Base-by-base conservation (phyloP, 1,140 invertebrate genomes). In the Delia radicum region DNA sequence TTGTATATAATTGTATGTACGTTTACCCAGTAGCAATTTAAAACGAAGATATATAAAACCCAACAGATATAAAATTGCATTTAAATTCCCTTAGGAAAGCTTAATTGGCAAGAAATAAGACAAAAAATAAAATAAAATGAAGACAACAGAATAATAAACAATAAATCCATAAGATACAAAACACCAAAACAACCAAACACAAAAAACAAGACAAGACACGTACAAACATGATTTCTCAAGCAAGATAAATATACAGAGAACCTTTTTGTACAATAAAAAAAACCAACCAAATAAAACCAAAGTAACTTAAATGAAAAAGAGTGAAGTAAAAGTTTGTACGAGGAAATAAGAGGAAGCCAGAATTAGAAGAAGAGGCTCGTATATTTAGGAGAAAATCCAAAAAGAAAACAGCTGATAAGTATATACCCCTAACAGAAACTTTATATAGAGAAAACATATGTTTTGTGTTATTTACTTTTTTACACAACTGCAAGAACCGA, bases 41-140 rank as follows among this genome's bases (percentile, higher is more conserved):
- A 69, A 69, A 67, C 63, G 63, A 67, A 31, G 27, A 65, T 13
- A 65, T 31, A n/a, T 67, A 67, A 29, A 33, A 37, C 29, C n/a
- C 65, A 69, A 33, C 5, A 69, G 29, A 69, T 69, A 69, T 69
- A 69, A 69, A 69, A 69, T 69, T 69, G 65, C 65, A 69, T 69
- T 69, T 33, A 69, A 69, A 69, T 33, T 69, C 65, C 65, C 65
- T 33, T 33, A 69, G 65, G 65, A 69, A 69, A 33, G 29, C 65
- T 69, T 69, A 69, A 69, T 69, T 69, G 65, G 65, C 65, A 69
- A 69, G 29, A 69, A 69, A 73, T 73, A 55, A 55, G 72, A 48
- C 72, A 73, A 28, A 69, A 67, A 31, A 69, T 6, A 67, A 1
- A 69, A 67, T 26, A 63, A 26, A 69, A 69, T 37, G 65, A 69